These are phyloP conservation scores for Limnephilus auricula DNA, from an alignment of 2,888 invertebrate species.

Conservation along the genomic window DNA sequence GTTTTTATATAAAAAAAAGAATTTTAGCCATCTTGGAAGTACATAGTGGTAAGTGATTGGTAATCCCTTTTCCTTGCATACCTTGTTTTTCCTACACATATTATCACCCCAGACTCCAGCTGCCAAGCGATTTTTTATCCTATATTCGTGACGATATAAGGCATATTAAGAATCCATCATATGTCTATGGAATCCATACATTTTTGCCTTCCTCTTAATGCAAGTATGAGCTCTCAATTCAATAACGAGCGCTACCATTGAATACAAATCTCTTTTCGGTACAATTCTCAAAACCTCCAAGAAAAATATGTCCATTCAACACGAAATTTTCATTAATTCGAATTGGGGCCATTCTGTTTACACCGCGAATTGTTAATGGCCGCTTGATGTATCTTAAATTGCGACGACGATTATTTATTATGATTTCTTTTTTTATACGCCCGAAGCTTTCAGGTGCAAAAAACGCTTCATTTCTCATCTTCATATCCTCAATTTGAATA, in stretches of 20 bases:
- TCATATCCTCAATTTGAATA: slow-evolving; percentile 42
- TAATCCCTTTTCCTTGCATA: too few relatives aligned
- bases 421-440: not conserved
- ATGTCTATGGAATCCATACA: too few relatives aligned
- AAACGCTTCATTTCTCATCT: slow-evolving; percentile 24
- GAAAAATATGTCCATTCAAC: not conserved
- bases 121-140: too few relatives aligned
- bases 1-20: too few relatives aligned
- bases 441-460: not conserved
- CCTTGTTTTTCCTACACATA: too few relatives aligned
- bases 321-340: not conserved
- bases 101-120: too few relatives aligned
- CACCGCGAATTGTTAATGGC: not conserved
- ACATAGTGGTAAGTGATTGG: too few relatives aligned
- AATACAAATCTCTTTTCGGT: not conserved
- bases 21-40: too few relatives aligned
- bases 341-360: not conserved
- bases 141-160: too few relatives aligned
- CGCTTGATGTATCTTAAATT: slow-evolving; percentile 15
- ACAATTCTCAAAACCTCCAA: not conserved
- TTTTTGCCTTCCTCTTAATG: too few relatives aligned
- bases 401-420: not conserved
- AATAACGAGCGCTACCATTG: not conserved
- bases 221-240: not conserved
- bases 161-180: too few relatives aligned